Percentiles rank a stretch among this genome's conserved stretches.
phyloP scores from a whole-genome alignment of 1,140 invertebrate genomes.

The Zaprionus gabonicus region DNA sequence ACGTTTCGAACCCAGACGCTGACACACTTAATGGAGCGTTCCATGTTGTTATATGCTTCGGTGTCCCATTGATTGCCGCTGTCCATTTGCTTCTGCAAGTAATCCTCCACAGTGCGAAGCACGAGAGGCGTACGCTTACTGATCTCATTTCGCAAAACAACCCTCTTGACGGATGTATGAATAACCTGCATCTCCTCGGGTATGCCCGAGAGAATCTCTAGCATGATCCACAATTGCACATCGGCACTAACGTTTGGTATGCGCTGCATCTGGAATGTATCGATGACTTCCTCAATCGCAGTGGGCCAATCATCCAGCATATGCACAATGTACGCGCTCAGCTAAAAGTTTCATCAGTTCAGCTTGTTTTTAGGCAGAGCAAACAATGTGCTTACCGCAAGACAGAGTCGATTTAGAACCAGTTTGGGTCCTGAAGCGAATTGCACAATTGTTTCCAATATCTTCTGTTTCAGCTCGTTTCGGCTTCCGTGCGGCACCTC shows the following conservation, averaged over 20 bases:
- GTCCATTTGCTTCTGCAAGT: slow-evolving; percentile 67
- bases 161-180: slow-evolving; percentile 78
- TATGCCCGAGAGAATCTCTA: slow-evolving; percentile 91
- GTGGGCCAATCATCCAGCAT: slow-evolving; percentile 88
- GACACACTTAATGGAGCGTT: slow-evolving; percentile 87
- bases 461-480: slow-evolving; percentile 89
- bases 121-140: slow-evolving; percentile 72
- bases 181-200: slow-evolving; percentile 88
- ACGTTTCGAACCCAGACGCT: slow-evolving; percentile 87
- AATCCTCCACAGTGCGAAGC: slow-evolving; percentile 71
- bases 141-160: slow-evolving; percentile 67
- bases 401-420: slow-evolving; percentile 93
- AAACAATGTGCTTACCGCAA: slow-evolving; percentile 89
- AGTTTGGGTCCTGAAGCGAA: slow-evolving; percentile 92
- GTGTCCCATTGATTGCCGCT: slow-evolving; percentile 57
- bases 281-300: slow-evolving; percentile 88
- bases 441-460: slow-evolving; percentile 90
- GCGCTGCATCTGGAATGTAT: slow-evolving; percentile 87
- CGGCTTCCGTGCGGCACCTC: slow-evolving; percentile 93
- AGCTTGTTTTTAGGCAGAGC: background rate
- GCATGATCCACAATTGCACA: slow-evolving; percentile 87
- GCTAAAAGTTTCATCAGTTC: slow-evolving; percentile 82
- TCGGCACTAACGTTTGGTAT: slow-evolving; percentile 85
- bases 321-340: slow-evolving; percentile 89
- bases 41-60: slow-evolving; percentile 84